phyloP scores from a whole-genome alignment of 2,797 vertebrate species.

The Remorina albescens region DNA sequence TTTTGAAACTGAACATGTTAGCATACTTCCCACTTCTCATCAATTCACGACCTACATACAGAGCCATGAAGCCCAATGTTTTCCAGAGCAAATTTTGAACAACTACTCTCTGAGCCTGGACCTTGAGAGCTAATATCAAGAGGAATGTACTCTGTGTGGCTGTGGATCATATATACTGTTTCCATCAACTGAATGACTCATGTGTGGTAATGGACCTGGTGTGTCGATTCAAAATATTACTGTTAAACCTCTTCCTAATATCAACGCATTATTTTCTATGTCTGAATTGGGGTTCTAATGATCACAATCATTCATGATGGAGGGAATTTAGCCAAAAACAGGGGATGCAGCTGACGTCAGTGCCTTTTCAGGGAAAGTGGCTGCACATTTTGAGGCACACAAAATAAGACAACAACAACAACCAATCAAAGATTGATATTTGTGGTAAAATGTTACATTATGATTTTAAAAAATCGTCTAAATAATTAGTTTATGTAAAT shows the following conservation, averaged over 20 bases:
- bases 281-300: neutral
- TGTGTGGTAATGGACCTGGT: conserved; percentile 72
- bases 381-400: neutral
- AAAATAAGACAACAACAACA: neutral
- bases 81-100: conserved; percentile 53
- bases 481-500: conserved; percentile 1
- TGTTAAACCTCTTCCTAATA: conserved; percentile 42
- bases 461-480: neutral
- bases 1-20: conserved; percentile 8
- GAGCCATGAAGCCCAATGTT: conserved; percentile 49
- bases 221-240: conserved; percentile 61
- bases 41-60: conserved; percentile 38
- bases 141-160: conserved; percentile 66
- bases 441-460: neutral
- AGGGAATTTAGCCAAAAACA: conserved; percentile 4
- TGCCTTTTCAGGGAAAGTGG: neutral
- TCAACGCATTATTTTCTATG: conserved; percentile 8
- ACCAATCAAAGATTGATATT: conserved; percentile 4
- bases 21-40: conserved; percentile 21
- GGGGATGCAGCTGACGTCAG: conserved; percentile 26
- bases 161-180: conserved; percentile 69
- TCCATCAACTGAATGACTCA: conserved; percentile 80
- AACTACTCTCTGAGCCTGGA: conserved; percentile 41
- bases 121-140: conserved; percentile 58
- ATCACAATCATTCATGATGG: conserved; percentile 7